Base-by-base conservation (phyloP, 2,797 vertebrate species). In the Graptemys geographica region DNA sequence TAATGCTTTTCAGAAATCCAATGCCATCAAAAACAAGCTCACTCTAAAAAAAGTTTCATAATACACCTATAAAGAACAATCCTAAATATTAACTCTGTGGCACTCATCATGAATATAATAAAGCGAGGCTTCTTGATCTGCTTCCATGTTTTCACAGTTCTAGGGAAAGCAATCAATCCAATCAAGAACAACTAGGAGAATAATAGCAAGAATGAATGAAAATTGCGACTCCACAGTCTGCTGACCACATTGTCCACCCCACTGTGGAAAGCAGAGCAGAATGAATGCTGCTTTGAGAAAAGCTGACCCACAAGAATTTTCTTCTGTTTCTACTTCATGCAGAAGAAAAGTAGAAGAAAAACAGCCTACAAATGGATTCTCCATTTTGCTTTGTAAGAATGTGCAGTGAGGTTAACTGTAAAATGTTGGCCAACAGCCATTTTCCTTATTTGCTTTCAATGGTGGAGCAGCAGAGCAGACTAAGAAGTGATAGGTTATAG, bases 201-300 rank as follows among this genome's bases (percentile, higher is more conserved):
- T 41, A 87, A 12, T 55, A 88, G 28, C 18, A 82, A 88, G 96
- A 95, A 84, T 53, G 2, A 85, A 87, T 49, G 9, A 79, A 92
- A 33, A 76, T 69, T 92, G 80, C 12, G 28, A 90, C 72, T 8
- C 25, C 62, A 10, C 47, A 84, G 62, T 88, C 53, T 83, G 33
- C 44, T 90, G 90, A 85, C 28, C 27, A 0, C 6, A 2, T 51
- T 78, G 41, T 87, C n/a, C 56, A 16, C n/a, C 78, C 81, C 59
- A 90, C 6, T 33, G 59, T 53, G 49, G 11, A 3, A 7, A 62
- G 19, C 47, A 83, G 87, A 16, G 13, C 57, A 57, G 21, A 90
- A 87, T 90, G 19, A 76, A 76, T 94, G 89, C 3, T 78, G 79
- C 18, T 65, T 78, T 69, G 5, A 79, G 37, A 91, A 95, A 79